Percentiles rank a stretch among this genome's conserved stretches.
phyloP scores from a whole-genome alignment of 2,888 invertebrate species.

The Branchipolynoe longqiensis region DNA sequence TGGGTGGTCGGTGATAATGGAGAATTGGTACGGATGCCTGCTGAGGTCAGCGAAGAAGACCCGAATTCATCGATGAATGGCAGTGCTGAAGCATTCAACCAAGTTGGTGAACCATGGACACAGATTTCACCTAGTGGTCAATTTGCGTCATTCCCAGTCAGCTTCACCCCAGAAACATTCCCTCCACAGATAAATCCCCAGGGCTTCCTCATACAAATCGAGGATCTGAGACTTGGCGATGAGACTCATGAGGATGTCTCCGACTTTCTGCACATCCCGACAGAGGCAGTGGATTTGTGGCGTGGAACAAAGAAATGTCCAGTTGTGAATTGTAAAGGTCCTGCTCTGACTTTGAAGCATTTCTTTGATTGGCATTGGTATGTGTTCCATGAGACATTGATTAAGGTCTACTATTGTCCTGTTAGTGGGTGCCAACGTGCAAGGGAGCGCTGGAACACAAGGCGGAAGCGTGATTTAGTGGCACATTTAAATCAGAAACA shows the following conservation, averaged over 20 bases:
- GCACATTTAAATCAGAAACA: conserved; percentile 34
- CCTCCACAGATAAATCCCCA: not conserved
- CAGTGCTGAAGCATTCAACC: not conserved
- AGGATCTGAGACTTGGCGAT: not conserved
- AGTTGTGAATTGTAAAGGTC: conserved; percentile 19
- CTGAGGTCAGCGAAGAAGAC: not conserved
- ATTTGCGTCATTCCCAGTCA: too few species aligned
- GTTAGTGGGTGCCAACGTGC: not conserved
- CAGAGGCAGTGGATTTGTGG: conserved; percentile 34
- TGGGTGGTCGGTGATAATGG: not conserved
- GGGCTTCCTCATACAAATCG: conserved; percentile 13
- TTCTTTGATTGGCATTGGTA: conserved; percentile 55
- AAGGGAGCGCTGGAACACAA: conserved; percentile 13
- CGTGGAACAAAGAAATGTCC: conserved; percentile 15
- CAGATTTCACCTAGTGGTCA: too few species aligned
- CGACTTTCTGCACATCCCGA: conserved; percentile 22
- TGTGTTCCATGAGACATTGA: conserved; percentile 25
- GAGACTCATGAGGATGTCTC: conserved; percentile 8
- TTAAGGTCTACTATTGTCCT: conserved; percentile 39
- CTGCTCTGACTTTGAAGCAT: conserved; percentile 28
- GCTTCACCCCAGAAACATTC: not conserved
- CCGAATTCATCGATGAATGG: too few species aligned
- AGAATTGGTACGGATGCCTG: not conserved
- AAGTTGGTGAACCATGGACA: not conserved
- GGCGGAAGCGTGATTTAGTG: not conserved